Percentiles rank a stretch among this genome's conserved stretches.
phyloP scores from a whole-genome alignment of 2,888 invertebrate species.

The Polyommatus icarus region DNA sequence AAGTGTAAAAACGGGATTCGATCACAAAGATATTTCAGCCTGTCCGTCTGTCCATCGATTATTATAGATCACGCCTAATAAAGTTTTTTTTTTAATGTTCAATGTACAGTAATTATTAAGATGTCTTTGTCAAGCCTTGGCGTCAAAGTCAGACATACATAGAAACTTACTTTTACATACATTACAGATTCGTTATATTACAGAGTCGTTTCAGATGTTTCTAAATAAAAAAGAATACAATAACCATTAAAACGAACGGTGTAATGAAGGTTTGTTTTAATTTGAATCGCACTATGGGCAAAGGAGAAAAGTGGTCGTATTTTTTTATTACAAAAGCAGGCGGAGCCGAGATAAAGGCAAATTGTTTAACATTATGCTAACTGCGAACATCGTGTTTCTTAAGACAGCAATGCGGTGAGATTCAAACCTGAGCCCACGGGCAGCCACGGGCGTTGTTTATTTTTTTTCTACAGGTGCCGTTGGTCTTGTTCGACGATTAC shows the following conservation, averaged over 20 bases:
- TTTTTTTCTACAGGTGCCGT: too few relatives aligned
- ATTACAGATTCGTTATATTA: too few relatives aligned
- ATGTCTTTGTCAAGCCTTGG: neutral
- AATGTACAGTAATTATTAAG: too few relatives aligned
- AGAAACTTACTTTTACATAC: too few relatives aligned
- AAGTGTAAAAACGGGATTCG: too few relatives aligned
- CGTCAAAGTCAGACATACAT: too few relatives aligned
- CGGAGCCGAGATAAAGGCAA: neutral
- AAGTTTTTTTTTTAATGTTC: neutral
- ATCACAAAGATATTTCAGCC: too few relatives aligned
- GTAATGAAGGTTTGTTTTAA: slow-evolving; percentile 4
- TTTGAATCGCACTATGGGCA: slow-evolving; percentile 5
- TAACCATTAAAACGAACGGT: neutral
- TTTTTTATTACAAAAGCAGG: slow-evolving; percentile 21
- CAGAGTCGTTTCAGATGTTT: neutral
- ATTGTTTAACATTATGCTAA: neutral
- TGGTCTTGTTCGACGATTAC: too few relatives aligned
- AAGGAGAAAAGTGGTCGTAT: slow-evolving; percentile 10
- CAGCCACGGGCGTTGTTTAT: neutral
- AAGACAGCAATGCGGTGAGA: neutral
- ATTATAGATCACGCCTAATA: too few relatives aligned
- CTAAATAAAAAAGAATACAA: neutral
- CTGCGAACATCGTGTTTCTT: neutral
- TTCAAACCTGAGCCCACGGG: neutral
- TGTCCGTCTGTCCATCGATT: too few relatives aligned